phyloP scores from a whole-genome alignment of 2,113 vertebrate species.

The Platysteira castanea region DNA sequence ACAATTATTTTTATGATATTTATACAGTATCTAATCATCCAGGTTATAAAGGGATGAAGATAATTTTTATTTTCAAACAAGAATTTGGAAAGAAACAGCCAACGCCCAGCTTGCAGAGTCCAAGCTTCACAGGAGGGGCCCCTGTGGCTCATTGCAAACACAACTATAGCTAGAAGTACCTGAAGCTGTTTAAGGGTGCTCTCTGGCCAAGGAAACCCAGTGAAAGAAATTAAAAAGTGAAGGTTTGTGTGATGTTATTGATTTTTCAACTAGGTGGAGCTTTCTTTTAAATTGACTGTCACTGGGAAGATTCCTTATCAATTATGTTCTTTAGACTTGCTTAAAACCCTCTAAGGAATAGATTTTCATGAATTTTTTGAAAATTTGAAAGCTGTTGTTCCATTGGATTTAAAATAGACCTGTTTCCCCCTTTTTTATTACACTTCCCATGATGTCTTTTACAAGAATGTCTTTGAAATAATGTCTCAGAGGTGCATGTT shows the following conservation, averaged over 20 bases:
- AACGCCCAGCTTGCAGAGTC: fast-evolving
- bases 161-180: not conserved
- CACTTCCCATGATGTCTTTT: not conserved
- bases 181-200: not conserved
- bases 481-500: not conserved
- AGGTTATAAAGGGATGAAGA: not conserved
- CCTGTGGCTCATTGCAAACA: not conserved
- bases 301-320: not conserved
- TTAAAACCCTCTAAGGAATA: not conserved
- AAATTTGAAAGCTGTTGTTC: not conserved
- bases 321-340: not conserved
- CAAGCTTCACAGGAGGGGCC: not conserved
- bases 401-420: not conserved
- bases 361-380: not conserved
- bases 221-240: not conserved
- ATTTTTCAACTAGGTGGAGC: not conserved
- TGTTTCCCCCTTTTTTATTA: not conserved
- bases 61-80: not conserved
- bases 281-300: not conserved
- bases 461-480: not conserved
- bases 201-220: not conserved
- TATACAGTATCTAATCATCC: not conserved
- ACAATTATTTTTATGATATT: not conserved
- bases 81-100: not conserved
- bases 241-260: not conserved